These are phyloP conservation scores for Dolichomitus sp. DNA, from an alignment of 2,888 invertebrate genomes.

Conservation along the genomic window DNA sequence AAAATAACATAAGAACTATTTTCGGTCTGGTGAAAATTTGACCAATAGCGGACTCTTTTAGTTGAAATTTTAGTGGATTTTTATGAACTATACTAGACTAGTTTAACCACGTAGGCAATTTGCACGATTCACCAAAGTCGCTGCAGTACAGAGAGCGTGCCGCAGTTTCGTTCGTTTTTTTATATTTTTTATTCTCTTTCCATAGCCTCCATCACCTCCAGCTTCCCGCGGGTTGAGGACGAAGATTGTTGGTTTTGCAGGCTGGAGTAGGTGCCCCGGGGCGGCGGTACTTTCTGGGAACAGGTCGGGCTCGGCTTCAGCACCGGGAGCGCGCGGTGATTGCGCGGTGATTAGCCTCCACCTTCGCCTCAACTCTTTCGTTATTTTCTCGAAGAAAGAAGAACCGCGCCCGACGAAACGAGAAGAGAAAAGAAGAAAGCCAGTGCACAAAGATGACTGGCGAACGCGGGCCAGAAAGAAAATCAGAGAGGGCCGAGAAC, in stretches of 20 bases:
- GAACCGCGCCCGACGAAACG: conserved; percentile 33
- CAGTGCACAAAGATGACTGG: conserved; percentile 45
- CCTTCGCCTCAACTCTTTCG: conserved; percentile 74
- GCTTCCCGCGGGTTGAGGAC: conserved; percentile 74
- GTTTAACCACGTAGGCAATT: not conserved
- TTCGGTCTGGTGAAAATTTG: not conserved
- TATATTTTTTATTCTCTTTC: conserved; percentile 64
- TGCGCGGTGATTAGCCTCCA: conserved; percentile 83
- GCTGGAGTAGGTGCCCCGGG: conserved; percentile 73
- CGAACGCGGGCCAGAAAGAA: conserved; percentile 34
- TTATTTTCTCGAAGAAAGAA: conserved; percentile 65
- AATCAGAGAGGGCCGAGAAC: conserved; percentile 19
- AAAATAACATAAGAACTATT: not conserved
- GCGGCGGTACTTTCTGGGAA: conserved; percentile 76
- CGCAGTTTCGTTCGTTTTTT: conserved; percentile 72
- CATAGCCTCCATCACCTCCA: conserved; percentile 48
- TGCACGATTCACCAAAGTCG: conserved; percentile 59
- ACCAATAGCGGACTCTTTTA: not conserved
- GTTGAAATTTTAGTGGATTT: not conserved
- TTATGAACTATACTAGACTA: not conserved
- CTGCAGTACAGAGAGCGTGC: conserved; percentile 57
- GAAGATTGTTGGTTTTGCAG: conserved; percentile 85
- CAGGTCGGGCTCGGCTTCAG: conserved; percentile 67
- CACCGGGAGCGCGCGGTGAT: conserved; percentile 81
- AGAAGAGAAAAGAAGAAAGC: conserved; percentile 24